phyloP scores from a whole-genome alignment of 2,797 vertebrate species.

The Chelonia mydas region DNA sequence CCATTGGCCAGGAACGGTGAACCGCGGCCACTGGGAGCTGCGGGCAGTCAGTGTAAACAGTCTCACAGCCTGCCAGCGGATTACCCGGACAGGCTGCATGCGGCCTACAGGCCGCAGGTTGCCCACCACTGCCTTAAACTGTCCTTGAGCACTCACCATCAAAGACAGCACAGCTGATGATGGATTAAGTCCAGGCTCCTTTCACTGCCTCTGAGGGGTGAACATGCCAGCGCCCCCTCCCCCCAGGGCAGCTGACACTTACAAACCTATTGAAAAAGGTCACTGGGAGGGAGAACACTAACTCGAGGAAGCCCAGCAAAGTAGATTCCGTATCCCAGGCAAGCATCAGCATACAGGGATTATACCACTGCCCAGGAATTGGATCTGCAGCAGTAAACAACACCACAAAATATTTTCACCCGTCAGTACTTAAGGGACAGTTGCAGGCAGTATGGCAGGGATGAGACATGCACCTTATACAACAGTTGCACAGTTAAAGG shows the following conservation, averaged over 20 bases:
- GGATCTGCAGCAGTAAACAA: conserved; percentile 30
- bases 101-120: no score
- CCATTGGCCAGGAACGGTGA: no score
- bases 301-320: conserved; percentile 29
- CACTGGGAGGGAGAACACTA: neutral
- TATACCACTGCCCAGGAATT: neutral
- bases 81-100: no score
- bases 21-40: no score
- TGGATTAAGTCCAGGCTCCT: neutral
- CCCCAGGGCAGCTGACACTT: neutral
- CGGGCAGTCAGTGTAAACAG: no score
- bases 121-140: neutral
- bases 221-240: neutral
- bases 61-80: no score
- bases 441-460: neutral
- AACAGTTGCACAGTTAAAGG: conserved; percentile 34
- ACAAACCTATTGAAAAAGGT: neutral
- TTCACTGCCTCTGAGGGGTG: neutral
- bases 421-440: neutral
- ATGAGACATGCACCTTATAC: conserved; percentile 7
- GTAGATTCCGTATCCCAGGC: neutral
- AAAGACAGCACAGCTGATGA: neutral
- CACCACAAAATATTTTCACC: neutral
- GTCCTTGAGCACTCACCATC: neutral
- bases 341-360: neutral